Evolutionary conservation across 2,888 invertebrate species (phyloP), one percentile per base, ranked within the genome.

Genomic region (Oeneis ivallda): DNA sequence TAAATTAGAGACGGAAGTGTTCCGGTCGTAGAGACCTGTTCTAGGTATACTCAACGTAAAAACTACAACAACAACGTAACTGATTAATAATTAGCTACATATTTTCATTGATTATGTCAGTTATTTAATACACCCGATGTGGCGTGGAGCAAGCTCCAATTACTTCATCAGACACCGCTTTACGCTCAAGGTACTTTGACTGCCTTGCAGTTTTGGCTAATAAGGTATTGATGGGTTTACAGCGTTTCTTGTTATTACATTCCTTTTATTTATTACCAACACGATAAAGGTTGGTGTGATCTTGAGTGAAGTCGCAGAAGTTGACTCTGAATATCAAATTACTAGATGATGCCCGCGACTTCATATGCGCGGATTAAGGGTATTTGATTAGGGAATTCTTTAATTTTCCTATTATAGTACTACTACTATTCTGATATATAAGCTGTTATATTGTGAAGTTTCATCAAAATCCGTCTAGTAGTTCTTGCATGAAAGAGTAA

Each of bases 121-220:
- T 85, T 83, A 82, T 79, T 71, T 81, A 83, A 84, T 76, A 59
- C 65, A 69, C 63, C 64, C 50, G 57, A 57, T 62, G 75, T 78
- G 80, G 75, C 76, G 79, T 79, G 78, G 47, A 9, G 2, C 9
- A 8, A 7, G 15, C 71, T 72, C n/a, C 70, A 59, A 67, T 84
- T 83, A 83, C 83, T 74, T 80, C 80, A 84, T 63, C 67, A 68
- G 68, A 69, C 70, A 74, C 65, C 66, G 64, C 62, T 69, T 70
- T 63, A 68, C 56, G 59, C 58, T 68, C 71, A 72, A 73, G 71
- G 71, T 65, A 53, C 45, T 32, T 53, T 68, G 67, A 58, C 52
- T 65, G 59, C 60, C 66, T 69, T 59, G 66, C 53, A 59, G 49
- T 34, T 62, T 15, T n/a, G 61, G 39, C 61, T 47, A 10, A 53